Evolutionary conservation across 2,113 vertebrate species (phyloP).

Genomic region (Malaclemys terrapin): DNA sequence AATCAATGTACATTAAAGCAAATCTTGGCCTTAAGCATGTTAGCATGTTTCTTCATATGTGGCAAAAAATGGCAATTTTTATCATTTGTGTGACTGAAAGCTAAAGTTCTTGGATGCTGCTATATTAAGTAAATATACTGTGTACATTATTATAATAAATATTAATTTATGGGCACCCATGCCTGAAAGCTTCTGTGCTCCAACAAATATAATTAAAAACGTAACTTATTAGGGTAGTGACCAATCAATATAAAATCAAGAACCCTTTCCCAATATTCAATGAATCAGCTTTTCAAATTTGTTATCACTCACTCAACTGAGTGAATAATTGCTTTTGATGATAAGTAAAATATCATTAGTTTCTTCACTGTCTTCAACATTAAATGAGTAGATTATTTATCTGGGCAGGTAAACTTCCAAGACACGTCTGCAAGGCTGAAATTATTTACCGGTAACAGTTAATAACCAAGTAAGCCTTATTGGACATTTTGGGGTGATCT

Average conservation of each 20-base stretch:
- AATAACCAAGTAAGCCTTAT: slow-evolving; percentile 32
- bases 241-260: slow-evolving; percentile 65
- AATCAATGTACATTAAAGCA: slow-evolving; percentile 45
- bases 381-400: slow-evolving; percentile 15
- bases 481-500: slow-evolving; percentile 8
- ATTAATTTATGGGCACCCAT: slow-evolving; percentile 42
- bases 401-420: slow-evolving; percentile 20
- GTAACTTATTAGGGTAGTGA: slow-evolving; percentile 50
- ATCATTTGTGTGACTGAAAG: background rate
- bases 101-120: background rate
- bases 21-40: slow-evolving; percentile 2
- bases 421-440: background rate
- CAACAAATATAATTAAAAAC: slow-evolving; percentile 57
- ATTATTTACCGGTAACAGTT: background rate
- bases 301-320: slow-evolving; percentile 48
- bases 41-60: background rate
- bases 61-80: slow-evolving; percentile 7
- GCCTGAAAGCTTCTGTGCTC: slow-evolving; percentile 39
- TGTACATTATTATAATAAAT: slow-evolving; percentile 58
- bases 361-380: slow-evolving; percentile 38
- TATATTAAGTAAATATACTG: background rate
- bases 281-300: slow-evolving; percentile 56
- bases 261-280: slow-evolving; percentile 48
- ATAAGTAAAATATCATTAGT: slow-evolving; percentile 42
- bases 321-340: slow-evolving; percentile 48